Percentiles rank a stretch among this genome's conserved stretches.
Conservation (phyloP, 2,113 vertebrate species). For the Dromaius novaehollandiae region DNA sequence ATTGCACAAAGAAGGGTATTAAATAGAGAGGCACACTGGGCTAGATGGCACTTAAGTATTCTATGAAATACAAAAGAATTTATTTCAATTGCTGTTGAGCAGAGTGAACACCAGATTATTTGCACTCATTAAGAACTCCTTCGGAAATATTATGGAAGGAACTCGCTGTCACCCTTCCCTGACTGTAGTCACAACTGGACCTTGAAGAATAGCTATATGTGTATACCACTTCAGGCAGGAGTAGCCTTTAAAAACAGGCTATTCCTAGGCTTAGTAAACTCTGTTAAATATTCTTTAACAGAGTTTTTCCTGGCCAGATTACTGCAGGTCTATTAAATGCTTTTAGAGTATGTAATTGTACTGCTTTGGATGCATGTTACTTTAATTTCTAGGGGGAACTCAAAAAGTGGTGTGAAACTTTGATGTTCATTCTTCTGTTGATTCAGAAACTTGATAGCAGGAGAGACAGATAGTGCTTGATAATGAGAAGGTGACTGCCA, state of each 20-base stretch:
- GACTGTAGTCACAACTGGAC: not conserved
- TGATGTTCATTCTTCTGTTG: not conserved
- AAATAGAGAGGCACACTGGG: not conserved
- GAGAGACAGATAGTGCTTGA: not conserved
- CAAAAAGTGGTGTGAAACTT: not conserved
- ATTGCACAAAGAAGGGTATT: not conserved
- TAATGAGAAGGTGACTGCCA: not conserved
- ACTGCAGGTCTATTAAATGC: not conserved
- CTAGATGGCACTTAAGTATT: not conserved
- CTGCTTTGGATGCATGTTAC: not conserved
- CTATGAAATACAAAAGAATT: not conserved
- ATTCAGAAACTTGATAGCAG: not conserved
- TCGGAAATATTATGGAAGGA: not conserved
- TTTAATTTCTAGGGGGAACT: not conserved
- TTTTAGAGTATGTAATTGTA: not conserved
- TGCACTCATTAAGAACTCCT: not conserved
- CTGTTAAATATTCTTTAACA: not conserved
- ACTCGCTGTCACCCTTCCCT: not conserved
- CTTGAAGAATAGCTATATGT: not conserved
- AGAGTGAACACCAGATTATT: not conserved
- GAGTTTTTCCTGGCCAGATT: not conserved
- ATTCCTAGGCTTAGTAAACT: not conserved
- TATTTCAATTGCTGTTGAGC: not conserved
- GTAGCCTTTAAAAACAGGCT: not conserved
- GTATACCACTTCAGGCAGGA: not conserved